Evolutionary conservation across 2,888 invertebrate genomes (phyloP).

Genomic region (Epirrita christyi): DNA sequence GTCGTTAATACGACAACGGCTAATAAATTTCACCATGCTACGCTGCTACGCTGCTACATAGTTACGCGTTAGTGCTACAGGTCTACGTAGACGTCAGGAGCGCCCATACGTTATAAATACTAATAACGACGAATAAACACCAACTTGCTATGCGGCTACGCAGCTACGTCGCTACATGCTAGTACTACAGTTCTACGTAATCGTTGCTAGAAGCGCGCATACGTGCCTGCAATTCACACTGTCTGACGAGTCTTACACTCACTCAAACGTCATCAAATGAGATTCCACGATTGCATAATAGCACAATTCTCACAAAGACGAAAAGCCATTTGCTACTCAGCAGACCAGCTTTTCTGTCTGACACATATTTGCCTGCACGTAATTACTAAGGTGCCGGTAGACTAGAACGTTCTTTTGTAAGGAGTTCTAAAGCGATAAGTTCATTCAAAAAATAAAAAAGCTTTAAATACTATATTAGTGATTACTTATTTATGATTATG

Average conservation of each 20-base stretch:
- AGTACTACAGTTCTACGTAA: constrained; percentile 10
- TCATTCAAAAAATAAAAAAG: neutral
- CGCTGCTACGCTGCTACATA: too few relatives aligned
- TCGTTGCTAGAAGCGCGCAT: constrained; percentile 7
- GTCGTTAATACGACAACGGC: too few relatives aligned
- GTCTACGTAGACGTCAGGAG: too few relatives aligned
- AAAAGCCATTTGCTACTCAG: constrained; percentile 26
- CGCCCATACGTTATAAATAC: too few relatives aligned
- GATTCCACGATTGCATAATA: constrained; percentile 29
- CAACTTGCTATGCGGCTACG: too few relatives aligned
- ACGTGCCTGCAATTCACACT: constrained; percentile 22
- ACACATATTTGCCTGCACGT: constrained; percentile 35
- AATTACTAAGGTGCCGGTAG: constrained; percentile 23
- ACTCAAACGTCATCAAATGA: constrained; percentile 28
- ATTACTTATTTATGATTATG: too few relatives aligned
- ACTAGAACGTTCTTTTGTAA: constrained; percentile 5
- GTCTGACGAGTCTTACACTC: constrained; percentile 17
- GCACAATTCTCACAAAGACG: constrained; percentile 23
- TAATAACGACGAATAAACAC: too few relatives aligned
- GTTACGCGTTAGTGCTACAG: too few relatives aligned
- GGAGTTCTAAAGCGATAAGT: neutral
- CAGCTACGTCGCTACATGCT: neutral
- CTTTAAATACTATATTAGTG: too few relatives aligned
- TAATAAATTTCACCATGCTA: too few relatives aligned
- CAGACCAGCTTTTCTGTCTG: constrained; percentile 27